Percentiles rank a stretch among this genome's conserved stretches.
Conservation (phyloP, 2,888 invertebrate genomes). For the Catocala nupta region DNA sequence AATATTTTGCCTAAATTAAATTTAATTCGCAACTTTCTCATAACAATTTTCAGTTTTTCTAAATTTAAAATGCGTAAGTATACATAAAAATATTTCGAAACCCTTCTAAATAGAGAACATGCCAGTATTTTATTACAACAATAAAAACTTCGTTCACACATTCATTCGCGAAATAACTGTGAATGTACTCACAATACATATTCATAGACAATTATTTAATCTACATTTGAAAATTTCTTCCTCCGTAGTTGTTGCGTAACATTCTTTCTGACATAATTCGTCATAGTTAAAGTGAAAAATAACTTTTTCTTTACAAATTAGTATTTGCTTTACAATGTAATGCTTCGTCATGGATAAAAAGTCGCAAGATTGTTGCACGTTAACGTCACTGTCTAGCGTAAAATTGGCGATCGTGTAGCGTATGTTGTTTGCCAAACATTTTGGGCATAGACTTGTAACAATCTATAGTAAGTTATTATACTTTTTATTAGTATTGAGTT, state of each 20-base stretch:
- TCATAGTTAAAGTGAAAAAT: constrained; percentile 32
- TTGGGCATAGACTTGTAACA: neutral
- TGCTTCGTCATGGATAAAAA: constrained; percentile 21
- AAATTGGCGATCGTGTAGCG: constrained; percentile 8
- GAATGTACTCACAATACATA: constrained; percentile 14
- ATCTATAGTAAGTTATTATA: neutral
- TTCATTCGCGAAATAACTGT: constrained; percentile 15
- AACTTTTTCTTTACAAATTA: constrained; percentile 41
- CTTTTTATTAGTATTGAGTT: too few species aligned
- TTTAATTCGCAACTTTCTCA: constrained; percentile 1
- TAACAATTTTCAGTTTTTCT: constrained; percentile 5
- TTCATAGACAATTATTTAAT: constrained; percentile 18
- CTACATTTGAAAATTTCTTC: constrained; percentile 16
- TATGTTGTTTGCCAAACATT: constrained; percentile 1
- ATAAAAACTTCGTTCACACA: constrained; percentile 12
- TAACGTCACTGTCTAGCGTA: constrained; percentile 14
- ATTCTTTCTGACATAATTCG: constrained; percentile 25
- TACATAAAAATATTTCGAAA: constrained; percentile 12
- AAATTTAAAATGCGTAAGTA: constrained; percentile 7
- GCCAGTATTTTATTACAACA: constrained; percentile 12
- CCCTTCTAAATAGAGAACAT: constrained; percentile 6
- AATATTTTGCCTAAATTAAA: neutral
- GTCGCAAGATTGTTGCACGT: constrained; percentile 43
- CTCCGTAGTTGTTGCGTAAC: constrained; percentile 17
- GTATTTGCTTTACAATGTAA: constrained; percentile 19